Base-by-base conservation (phyloP, 2,797 vertebrate genomes). In the Botia kubotai region DNA sequence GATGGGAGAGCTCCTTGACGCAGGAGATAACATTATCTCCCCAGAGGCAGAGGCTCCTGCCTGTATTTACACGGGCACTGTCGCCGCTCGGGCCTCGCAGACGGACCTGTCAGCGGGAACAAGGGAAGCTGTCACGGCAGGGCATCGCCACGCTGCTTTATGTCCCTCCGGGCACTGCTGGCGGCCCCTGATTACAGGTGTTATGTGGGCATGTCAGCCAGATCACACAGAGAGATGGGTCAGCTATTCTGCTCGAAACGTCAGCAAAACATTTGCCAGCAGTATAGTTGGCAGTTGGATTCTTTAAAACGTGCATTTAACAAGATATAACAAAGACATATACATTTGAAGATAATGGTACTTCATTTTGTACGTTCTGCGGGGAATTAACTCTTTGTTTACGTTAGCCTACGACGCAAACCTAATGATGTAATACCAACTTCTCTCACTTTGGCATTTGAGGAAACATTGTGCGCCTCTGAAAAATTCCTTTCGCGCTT, bases 1-100 rank as follows among this genome's bases (percentile, higher is more conserved):
- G 79, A 67, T 71, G 82, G 79, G 77, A 86, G 77, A 84, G 79
- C 80, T 73, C 50, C 81, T 84, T 93, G 92, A 90, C 72, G 85
- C 84, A 83, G 84, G 85, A 93, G 94, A 94, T 94, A 95, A 94
- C 91, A 83, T 90, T 94, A 95, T 95, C 94, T 94, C 89, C 89
- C 89, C 82, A 89, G 92, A 91, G 90, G 91, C 94, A 94, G 93
- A 89, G 91, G 80, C 90, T 74, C 79, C 68, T 75, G 85, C 16
- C 71, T 89, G 86, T 93, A 91, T 93, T 91, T 90, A 91, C 87
- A 91, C 11, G 83, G 84, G 71, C 74, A 85, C 68, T 77, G 87
- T 88, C 21, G 82, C 86, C 57, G 86, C 89, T 87, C 88, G 84
- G 76, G 88, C 91, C 89, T 91, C 91, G 90, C 91, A 92, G 85